These are phyloP conservation scores for Connochaetes taurinus DNA, from an alignment of 2,113 vertebrate species.

Conservation along the genomic window DNA sequence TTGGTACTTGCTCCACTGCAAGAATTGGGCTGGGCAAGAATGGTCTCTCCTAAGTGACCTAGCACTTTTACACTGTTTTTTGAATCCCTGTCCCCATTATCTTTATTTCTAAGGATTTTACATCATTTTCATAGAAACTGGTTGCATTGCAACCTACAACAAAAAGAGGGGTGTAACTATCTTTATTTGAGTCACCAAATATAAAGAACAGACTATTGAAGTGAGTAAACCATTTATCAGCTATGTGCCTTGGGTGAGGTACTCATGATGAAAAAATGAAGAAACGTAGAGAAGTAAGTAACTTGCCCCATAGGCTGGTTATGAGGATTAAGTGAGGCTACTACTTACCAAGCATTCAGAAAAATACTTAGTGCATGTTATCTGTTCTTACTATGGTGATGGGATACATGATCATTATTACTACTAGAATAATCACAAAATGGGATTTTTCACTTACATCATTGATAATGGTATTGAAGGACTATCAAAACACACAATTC, in stretches of 20 bases:
- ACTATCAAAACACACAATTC: background rate
- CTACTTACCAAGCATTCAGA: background rate
- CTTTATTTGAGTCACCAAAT: background rate
- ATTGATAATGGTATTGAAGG: background rate
- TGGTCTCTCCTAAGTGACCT: background rate
- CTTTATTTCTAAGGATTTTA: background rate
- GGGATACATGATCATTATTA: background rate
- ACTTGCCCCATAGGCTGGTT: background rate
- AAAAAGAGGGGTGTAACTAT: background rate
- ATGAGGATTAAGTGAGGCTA: background rate
- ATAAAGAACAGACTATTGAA: background rate
- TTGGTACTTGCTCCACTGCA: background rate
- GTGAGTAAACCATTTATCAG: background rate
- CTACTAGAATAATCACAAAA: conserved; percentile 1
- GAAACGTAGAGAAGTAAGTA: background rate
- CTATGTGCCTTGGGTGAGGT: background rate
- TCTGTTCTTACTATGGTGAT: background rate
- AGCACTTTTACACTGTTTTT: background rate
- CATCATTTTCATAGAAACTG: background rate
- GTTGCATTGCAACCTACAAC: background rate
- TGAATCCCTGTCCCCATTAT: background rate
- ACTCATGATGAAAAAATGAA: background rate
- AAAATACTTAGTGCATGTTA: background rate
- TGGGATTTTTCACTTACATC: background rate
- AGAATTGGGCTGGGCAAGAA: background rate